Evolutionary conservation across 2,888 invertebrate genomes (phyloP).

Genomic region (Eurytoma adleriae): DNA sequence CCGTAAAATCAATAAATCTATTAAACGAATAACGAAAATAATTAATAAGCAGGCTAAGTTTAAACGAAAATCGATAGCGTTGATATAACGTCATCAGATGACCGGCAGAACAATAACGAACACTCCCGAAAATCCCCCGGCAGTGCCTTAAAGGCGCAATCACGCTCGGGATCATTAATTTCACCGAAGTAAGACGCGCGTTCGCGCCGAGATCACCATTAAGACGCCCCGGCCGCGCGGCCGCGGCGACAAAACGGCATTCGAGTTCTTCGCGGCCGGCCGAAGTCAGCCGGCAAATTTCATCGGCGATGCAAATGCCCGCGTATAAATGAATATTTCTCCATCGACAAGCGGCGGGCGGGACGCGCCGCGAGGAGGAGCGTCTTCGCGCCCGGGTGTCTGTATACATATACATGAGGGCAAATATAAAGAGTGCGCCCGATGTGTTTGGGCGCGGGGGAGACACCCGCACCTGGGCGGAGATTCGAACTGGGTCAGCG

Average conservation of each 20-base stretch:
- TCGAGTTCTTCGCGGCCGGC: too few species aligned
- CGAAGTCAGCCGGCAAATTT: background rate
- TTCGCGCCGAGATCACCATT: constrained; percentile 1
- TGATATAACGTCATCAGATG: background rate
- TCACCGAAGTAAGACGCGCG: background rate
- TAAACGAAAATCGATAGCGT: background rate
- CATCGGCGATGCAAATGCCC: constrained; percentile 26
- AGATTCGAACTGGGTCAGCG: constrained; percentile 35
- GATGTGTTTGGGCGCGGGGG: constrained; percentile 9
- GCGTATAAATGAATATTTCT: constrained; percentile 13
- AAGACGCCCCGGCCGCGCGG: background rate
- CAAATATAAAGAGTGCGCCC: background rate
- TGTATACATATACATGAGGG: background rate
- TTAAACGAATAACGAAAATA: background rate
- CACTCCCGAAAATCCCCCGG: background rate
- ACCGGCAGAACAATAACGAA: background rate
- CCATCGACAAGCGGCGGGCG: background rate
- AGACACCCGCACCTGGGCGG: background rate
- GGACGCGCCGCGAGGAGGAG: background rate
- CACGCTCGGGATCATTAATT: too few species aligned
- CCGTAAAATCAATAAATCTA: constrained; percentile 10
- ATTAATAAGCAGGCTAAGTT: background rate
- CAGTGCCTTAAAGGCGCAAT: background rate
- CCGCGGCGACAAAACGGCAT: background rate
- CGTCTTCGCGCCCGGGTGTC: background rate